Percentiles rank a stretch among this genome's conserved stretches.
Conservation (phyloP, 1,140 invertebrate genomes). For the Leptopilina boulardi region DNA sequence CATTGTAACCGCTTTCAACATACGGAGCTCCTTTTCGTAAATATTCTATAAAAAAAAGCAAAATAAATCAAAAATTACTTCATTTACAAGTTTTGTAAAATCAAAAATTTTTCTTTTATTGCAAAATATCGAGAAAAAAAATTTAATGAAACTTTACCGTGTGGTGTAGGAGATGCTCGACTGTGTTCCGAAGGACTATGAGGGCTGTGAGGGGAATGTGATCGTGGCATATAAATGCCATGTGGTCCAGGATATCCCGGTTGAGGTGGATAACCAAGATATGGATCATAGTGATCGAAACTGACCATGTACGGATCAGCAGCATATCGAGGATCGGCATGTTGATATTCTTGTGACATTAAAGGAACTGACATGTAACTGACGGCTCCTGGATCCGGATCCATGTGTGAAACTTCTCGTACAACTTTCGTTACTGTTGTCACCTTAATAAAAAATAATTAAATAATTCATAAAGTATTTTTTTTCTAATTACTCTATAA, state of each 20-base stretch:
- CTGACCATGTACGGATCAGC: constrained; percentile 74
- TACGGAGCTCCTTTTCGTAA: constrained; percentile 77
- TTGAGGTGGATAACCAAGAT: constrained; percentile 71
- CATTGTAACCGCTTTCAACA: constrained; percentile 80
- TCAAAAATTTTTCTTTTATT: too few relatives aligned
- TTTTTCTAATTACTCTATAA: too few relatives aligned
- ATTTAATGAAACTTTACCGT: constrained; percentile 65
- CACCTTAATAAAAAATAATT: constrained; percentile 65
- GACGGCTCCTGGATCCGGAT: constrained; percentile 78
- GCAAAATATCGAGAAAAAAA: too few relatives aligned
- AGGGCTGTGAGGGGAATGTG: constrained; percentile 73
- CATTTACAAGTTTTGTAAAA: neutral
- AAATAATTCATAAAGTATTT: too few relatives aligned
- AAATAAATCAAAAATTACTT: too few relatives aligned
- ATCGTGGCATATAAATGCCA: constrained; percentile 73
- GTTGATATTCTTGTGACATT: constrained; percentile 74
- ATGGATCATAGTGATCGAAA: constrained; percentile 73
- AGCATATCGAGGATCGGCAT: constrained; percentile 70
- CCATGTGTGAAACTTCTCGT: constrained; percentile 81
- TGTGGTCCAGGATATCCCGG: constrained; percentile 72
- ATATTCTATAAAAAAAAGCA: constrained; percentile 72
- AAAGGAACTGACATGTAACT: constrained; percentile 74
- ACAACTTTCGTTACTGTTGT: constrained; percentile 82
- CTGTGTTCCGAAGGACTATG: constrained; percentile 74
- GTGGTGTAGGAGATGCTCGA: constrained; percentile 71